Base-by-base conservation (phyloP, 1,140 invertebrate species). In the Acromyrmex echinatior region DNA sequence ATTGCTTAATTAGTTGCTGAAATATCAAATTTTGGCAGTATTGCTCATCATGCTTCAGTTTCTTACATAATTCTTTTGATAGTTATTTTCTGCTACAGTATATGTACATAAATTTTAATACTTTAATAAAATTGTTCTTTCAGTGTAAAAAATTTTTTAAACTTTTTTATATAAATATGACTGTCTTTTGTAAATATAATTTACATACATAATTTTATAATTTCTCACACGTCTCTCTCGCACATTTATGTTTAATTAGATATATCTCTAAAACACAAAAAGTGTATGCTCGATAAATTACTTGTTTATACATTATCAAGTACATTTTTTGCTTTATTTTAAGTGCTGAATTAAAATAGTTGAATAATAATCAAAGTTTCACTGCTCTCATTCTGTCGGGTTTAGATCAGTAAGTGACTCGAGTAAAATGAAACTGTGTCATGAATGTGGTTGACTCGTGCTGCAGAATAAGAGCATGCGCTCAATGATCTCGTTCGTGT, bases 381-480 rank as follows among this genome's bases (percentile, higher is more conserved):
- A 25, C 25, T 21, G 56, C 28, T 84, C 70, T 84, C 56, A 49
- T 84, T 84, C 56, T 39, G 56, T n/a, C 56, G 9, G 28, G 35
- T 49, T 63, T 39, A 84, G 56, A 84, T 84, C 80, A 35, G 18
- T n/a, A 68, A 74, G n/a, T 76, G 70, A 76, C 56, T 62, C 53
- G 21, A 14, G 35, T 84, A 76, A 70, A 70, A 63, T 25, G 45
- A 76, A 84, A 84, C 80, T 84, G n/a, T 84, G 80, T 84, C 80
- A 84, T 6, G 80, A 84, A 62, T 56, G 56, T 58, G 70, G n/a
- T 31, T 84, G 80, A 62, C 56, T 84, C 70, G 68, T 51, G 56
- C 56, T 31, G 79, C 35, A 35, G 70, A 82, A 82, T 31, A 56
- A 14, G 53, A 74, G 39, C 80, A 35, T 39, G 45, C 28, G 3